Percentiles rank a stretch among this genome's conserved stretches.
Conservation (phyloP, 1,140 invertebrate genomes). For the Drosophila parabipectinata region DNA sequence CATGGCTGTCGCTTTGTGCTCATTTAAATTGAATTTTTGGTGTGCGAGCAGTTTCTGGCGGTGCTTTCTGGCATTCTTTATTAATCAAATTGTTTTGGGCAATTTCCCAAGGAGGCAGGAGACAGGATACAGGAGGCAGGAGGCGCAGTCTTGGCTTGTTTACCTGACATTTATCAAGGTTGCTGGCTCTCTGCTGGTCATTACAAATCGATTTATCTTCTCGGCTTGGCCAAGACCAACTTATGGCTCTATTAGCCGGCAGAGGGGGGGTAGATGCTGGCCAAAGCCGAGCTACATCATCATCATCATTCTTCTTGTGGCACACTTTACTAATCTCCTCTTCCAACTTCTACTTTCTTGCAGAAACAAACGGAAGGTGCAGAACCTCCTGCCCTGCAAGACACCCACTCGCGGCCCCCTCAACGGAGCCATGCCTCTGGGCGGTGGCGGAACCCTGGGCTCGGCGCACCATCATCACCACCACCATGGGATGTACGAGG, state of each 20-base stretch:
- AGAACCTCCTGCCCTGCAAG: constrained; percentile 89
- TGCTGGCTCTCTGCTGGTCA: constrained; percentile 47
- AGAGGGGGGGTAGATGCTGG: constrained; percentile 19
- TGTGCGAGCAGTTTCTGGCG: constrained; percentile 6
- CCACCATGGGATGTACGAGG: constrained; percentile 86
- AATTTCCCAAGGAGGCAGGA: constrained; percentile 31
- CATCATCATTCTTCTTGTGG: constrained; percentile 35
- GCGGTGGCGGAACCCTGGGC: constrained; percentile 48
- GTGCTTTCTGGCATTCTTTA: constrained; percentile 50
- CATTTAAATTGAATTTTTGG: constrained; percentile 78
- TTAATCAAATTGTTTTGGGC: constrained; percentile 65
- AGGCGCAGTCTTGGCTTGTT: constrained; percentile 32
- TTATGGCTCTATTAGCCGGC: constrained; percentile 68
- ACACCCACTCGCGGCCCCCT: constrained; percentile 86
- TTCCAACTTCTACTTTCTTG: constrained; percentile 53
- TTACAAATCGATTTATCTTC: constrained; percentile 82
- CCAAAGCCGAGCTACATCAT: constrained; percentile 48
- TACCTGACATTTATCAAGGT: constrained; percentile 69
- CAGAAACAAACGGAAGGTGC: constrained; percentile 90
- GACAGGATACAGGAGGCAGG: constrained; percentile 5
- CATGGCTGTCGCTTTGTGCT: constrained; percentile 56
- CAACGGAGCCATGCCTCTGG: constrained; percentile 81
- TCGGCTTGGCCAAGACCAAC: constrained; percentile 45
- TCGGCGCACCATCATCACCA: constrained; percentile 72
- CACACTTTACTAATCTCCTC: constrained; percentile 26